Percentiles rank a stretch among this genome's conserved stretches.
Evolutionary conservation across 2,888 invertebrate species (phyloP).

Genomic region (Ditylenchus weischeri): DNA sequence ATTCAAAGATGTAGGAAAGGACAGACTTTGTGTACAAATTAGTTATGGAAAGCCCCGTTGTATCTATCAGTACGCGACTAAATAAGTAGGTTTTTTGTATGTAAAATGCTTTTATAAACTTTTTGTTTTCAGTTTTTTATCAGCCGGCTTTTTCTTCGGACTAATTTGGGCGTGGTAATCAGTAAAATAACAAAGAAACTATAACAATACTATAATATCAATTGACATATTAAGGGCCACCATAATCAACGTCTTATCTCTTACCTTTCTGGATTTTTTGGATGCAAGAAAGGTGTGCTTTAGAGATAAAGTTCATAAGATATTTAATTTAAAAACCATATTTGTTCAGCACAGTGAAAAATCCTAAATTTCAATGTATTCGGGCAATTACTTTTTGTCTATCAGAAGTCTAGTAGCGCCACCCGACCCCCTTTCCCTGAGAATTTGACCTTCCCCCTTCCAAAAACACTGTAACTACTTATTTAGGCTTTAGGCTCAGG

Average conservation of each 20-base stretch:
- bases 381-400: no score
- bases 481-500: no score
- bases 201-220: no score
- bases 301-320: no score
- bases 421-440: no score
- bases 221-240: conserved; percentile 27
- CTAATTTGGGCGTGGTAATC: conserved; percentile 45
- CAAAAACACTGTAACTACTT: no score
- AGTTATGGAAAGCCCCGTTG: conserved; percentile 18
- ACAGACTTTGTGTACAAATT: background rate
- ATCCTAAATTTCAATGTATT: no score
- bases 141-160: conserved; percentile 53
- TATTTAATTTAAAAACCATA: no score
- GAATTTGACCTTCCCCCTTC: no score
- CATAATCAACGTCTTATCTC: conserved; percentile 40
- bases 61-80: conserved; percentile 15
- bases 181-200: no score
- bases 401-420: no score
- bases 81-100: conserved; percentile 17
- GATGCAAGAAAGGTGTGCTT: conserved; percentile 23
- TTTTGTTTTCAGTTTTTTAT: conserved; percentile 42
- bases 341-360: no score
- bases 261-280: conserved; percentile 42
- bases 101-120: background rate
- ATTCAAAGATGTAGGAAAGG: background rate